Percentiles rank a stretch among this genome's conserved stretches.
Conservation (phyloP, 92 coral and sea anemone genomes). For the Phenganax marumi region DNA sequence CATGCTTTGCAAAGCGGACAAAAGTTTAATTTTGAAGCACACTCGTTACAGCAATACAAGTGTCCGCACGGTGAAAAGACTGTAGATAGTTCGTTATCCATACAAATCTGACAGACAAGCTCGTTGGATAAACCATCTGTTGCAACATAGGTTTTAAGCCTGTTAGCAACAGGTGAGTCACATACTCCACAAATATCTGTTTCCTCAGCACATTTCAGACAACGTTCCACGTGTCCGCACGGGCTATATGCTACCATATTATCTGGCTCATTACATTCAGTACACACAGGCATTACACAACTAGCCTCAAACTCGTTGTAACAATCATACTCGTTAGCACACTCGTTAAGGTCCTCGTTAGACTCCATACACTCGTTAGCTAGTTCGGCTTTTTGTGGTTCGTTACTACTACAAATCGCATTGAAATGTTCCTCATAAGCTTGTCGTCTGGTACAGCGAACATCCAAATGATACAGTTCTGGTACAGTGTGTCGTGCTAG, state of each 20-base stretch:
- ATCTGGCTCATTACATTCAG: conserved; percentile 64
- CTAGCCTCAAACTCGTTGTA: conserved; percentile 41
- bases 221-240: conserved; percentile 82
- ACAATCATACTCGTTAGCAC: background rate
- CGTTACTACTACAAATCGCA: background rate
- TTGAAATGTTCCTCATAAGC: conserved; percentile 82
- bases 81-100: conserved; percentile 90
- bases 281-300: conserved; percentile 70
- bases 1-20: conserved; percentile 95
- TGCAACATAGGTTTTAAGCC: conserved; percentile 75
- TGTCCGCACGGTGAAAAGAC: conserved; percentile 98
- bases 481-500: conserved; percentile 75
- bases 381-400: background rate
- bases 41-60: conserved; percentile 76
- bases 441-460: conserved; percentile 86
- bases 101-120: conserved; percentile 88
- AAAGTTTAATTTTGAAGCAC: conserved; percentile 78
- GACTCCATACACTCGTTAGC: background rate
- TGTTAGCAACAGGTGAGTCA: conserved; percentile 62
- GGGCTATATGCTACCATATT: conserved; percentile 82
- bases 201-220: conserved; percentile 68
- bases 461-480: conserved; percentile 92
- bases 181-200: conserved; percentile 72
- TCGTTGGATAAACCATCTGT: conserved; percentile 76
- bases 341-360: conserved; percentile 8